phyloP scores from a whole-genome alignment of 2,113 vertebrate genomes.

The Craseonycteris thonglongyai region DNA sequence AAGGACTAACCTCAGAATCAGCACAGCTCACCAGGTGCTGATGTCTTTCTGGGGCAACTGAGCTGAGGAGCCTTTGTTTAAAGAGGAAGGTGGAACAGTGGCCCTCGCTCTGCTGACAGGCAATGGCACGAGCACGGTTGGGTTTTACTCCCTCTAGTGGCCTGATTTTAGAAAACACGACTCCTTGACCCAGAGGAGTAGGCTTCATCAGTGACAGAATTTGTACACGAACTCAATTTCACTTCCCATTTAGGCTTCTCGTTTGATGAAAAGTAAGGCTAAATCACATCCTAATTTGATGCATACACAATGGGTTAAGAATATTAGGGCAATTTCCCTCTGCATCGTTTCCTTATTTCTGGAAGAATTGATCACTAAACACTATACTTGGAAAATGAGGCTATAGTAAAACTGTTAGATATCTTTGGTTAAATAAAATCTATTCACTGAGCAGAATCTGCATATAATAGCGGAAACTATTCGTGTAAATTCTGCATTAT shows the following conservation, averaged over 20 bases:
- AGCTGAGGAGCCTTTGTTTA: conserved; percentile 50
- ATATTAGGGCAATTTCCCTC: not conserved
- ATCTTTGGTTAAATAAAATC: not conserved
- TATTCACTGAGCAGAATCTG: not conserved
- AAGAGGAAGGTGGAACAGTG: conserved; percentile 48
- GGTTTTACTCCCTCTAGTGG: conserved; percentile 69
- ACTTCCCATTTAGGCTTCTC: not conserved
- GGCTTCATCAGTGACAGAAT: too few species aligned
- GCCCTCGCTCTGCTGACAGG: not conserved
- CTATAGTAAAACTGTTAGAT: not conserved
- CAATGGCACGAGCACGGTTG: not conserved
- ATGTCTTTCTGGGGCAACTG: conserved; percentile 63
- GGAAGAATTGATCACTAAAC: not conserved
- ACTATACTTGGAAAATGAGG: not conserved
- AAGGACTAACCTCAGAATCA: conserved; percentile 63
- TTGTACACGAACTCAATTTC: not conserved
- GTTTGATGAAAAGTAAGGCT: not conserved
- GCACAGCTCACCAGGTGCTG: conserved; percentile 43
- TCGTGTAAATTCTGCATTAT: not conserved
- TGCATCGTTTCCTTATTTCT: not conserved
- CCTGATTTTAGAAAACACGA: not conserved
- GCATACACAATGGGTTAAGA: not conserved
- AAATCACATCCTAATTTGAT: not conserved
- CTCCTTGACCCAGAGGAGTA: not conserved
- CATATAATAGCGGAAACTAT: not conserved